A percentile compares a stretch with the other conserved stretches of the same genome.
phyloP scores from a whole-genome alignment of 2,113 vertebrate species.

The Osmerus mordax region DNA sequence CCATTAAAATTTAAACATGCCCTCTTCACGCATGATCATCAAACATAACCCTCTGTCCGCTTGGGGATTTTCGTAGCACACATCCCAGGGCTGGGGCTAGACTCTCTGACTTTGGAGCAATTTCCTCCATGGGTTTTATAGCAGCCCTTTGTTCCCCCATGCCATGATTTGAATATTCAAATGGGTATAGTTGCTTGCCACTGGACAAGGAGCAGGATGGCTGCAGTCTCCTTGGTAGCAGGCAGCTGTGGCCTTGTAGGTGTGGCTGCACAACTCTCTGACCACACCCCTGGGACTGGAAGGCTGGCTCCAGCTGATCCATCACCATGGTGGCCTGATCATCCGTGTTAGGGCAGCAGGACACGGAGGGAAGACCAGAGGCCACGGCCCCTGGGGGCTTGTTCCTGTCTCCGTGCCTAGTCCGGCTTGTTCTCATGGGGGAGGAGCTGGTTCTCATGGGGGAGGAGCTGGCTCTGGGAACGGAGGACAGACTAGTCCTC shows the following conservation, averaged over 20 bases:
- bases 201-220: background rate
- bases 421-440: no score
- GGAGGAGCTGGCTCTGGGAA: background rate
- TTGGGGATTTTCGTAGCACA: slow-evolving; percentile 61
- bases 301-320: no score
- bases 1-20: slow-evolving; percentile 41
- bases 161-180: slow-evolving; percentile 71
- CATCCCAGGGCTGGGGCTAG: slow-evolving; percentile 37
- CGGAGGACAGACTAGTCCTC: no score
- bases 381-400: background rate
- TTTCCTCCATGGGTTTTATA: slow-evolving; percentile 51
- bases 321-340: no score
- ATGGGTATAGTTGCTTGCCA: slow-evolving; percentile 24
- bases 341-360: no score
- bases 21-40: slow-evolving; percentile 46
- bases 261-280: no score
- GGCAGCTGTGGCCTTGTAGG: no score
- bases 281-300: no score
- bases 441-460: background rate
- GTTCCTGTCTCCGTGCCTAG: background rate
- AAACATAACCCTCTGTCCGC: slow-evolving; percentile 43
- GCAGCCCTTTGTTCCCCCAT: slow-evolving; percentile 50
- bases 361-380: no score
- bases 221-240: no score
- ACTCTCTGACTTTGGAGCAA: slow-evolving; percentile 19